phyloP scores from a whole-genome alignment of 2,797 vertebrate species.

The Myoxocephalus aenaeus region DNA sequence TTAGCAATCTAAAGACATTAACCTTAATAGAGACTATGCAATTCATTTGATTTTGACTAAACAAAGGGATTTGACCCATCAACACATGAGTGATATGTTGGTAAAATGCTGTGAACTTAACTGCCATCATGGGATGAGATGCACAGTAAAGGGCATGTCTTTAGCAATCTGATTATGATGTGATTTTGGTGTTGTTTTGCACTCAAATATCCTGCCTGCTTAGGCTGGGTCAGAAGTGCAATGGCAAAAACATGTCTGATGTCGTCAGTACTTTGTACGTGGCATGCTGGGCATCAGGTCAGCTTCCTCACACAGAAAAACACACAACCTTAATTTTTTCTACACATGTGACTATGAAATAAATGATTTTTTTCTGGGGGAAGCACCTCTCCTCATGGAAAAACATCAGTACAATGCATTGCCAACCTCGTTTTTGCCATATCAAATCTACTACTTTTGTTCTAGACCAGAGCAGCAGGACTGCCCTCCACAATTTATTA shows the following conservation, averaged over 20 bases:
- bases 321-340: background rate
- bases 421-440: constrained; percentile 1
- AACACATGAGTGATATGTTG: constrained; percentile 38
- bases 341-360: background rate
- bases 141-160: constrained; percentile 26
- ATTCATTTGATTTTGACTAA: constrained; percentile 27
- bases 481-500: constrained; percentile 15
- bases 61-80: constrained; percentile 23
- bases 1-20: constrained; percentile 10
- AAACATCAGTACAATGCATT: background rate
- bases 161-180: constrained; percentile 23
- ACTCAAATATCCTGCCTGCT: constrained; percentile 33
- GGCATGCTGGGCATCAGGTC: background rate
- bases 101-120: constrained; percentile 36
- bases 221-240: constrained; percentile 10
- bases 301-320: background rate
- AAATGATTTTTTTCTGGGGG: constrained; percentile 1
- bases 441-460: background rate
- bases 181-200: constrained; percentile 35
- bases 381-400: background rate
- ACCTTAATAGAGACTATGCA: background rate
- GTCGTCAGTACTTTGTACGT: background rate
- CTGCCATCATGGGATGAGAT: constrained; percentile 20
- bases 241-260: constrained; percentile 7
- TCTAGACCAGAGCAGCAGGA: background rate